Evolutionary conservation across 2,113 vertebrate genomes (phyloP), one percentile per base, ranked within the genome.

Genomic region (Okapia johnstoni): DNA sequence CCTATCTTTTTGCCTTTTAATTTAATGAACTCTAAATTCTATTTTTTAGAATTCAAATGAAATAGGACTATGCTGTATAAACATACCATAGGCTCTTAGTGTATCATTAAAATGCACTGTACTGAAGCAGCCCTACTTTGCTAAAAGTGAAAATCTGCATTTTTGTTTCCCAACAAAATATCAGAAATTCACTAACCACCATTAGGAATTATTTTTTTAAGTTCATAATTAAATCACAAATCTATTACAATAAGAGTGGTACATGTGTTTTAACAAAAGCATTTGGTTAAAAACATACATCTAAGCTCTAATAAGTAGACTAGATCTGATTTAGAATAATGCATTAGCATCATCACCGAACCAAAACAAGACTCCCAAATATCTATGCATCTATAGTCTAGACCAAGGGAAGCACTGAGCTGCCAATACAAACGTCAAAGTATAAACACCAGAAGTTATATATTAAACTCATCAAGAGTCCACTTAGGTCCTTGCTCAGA

Each of bases 241-340:
- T 80, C 46, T 52, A 52, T 52, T 80, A 21, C 16, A 79, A 30
- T 79, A 80, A 52, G 8, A 79, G 46, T 77, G 52, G 28, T 33
- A 80, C 16, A 52, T 52, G 48, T 80, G 17, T 48, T 83, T 55
- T 81, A 92, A 90, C 19, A 73, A 54, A 85, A 80, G 30, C 28
- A 61, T 33, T 91, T 91, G 52, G 40, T 96, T 91, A 58, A 91
- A 96, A 88, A 93, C 6, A 93, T 80, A 76, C 11, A 93, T 55
- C 54, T 93, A 88, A 87, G 70, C 21, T 46, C 23, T 54, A 85
- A 63, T 93, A 96, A 88, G 66, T 63, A 88, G 43, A 86, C 40
- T 58, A 60, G 10, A 87, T 50, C 12, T 88, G 21, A 86, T 89
- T 96, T 96, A 88, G 46, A 95, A 84, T 81, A 94, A 95, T 88